Percentiles rank a stretch among this genome's conserved stretches.
These are phyloP conservation scores for Flabesymbios commensalis DNA, from an alignment of 2,888 invertebrate genomes.

Conservation along the genomic window DNA sequence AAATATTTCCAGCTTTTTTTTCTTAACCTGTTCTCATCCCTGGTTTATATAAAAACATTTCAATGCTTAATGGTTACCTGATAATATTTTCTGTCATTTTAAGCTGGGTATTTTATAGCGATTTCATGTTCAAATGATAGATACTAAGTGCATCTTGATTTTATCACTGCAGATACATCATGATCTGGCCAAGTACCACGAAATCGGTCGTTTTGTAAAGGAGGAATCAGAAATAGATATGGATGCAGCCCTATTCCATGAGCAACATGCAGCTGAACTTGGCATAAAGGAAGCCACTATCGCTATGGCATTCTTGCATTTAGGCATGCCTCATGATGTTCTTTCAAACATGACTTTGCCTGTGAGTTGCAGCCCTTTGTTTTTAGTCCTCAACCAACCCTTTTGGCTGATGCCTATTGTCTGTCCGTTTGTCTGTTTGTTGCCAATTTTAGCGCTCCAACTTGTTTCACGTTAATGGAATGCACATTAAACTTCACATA, in stretches of 20 bases:
- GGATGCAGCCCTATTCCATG: conserved; percentile 63
- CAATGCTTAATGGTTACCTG: too few relatives aligned
- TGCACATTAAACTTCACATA: too few relatives aligned
- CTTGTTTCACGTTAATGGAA: too few relatives aligned
- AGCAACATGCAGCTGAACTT: conserved; percentile 65
- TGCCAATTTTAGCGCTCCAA: too few relatives aligned
- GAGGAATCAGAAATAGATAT: conserved; percentile 62
- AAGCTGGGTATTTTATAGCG: too few relatives aligned
- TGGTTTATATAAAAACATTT: too few relatives aligned
- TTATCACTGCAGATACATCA: conserved; percentile 62
- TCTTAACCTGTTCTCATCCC: too few relatives aligned
- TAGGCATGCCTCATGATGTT: conserved; percentile 64
- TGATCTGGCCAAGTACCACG: conserved; percentile 66
- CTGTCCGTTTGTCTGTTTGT: background rate
- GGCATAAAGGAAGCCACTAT: conserved; percentile 65
- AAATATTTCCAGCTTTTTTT: too few relatives aligned
- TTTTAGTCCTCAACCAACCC: background rate
- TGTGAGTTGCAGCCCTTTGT: conserved; percentile 12
- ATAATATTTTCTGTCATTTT: too few relatives aligned
- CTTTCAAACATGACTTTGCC: conserved; percentile 61
- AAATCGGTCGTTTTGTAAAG: conserved; percentile 63
- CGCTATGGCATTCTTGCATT: conserved; percentile 63
- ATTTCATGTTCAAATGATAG: too few relatives aligned
- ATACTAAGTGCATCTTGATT: too few relatives aligned
- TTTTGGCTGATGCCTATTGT: background rate